Base-by-base conservation (phyloP, 1,140 invertebrate species). In the Penaeus japonicus region DNA sequence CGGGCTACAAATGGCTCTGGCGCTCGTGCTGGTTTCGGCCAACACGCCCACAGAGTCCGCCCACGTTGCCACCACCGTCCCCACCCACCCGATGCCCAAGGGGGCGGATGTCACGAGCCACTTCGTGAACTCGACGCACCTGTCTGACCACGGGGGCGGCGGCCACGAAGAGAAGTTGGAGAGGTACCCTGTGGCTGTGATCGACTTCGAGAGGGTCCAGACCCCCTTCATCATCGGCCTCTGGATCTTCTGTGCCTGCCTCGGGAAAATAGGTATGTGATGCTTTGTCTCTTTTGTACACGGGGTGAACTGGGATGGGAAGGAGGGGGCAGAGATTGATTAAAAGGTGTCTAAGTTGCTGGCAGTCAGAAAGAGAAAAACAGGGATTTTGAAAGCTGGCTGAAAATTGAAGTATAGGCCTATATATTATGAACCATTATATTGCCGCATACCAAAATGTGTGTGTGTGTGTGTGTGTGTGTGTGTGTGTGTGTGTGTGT, bases 181-280 rank as follows among this genome's bases (percentile, higher is more conserved):
- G 79, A 91, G 95, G 78, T 96, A 96, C 91, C 95, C 96, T 39
- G 94, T 98, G 65, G 95, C 96, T 24, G 95, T 94, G 22, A 95
- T 98, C 89, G 97, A 98, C 90, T 98, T 98, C 92, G 95, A 95
- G 87, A 93, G 96, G 39, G 97, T 98, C 0, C 96, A 98, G 92
- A 96, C 96, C 4, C 97, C 97, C 0, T 98, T 98, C 92, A 95
- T 98, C 90, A 98, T 99, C 89, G 96, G 96, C 17, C 93, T 98
- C 85, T 99, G 98, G 98, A 98, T 99, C 91, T 96, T 99, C 91
- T 97, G 97, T 91, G 97, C 97, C 30, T 97, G 97, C 92, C 93
- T 98, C 91, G 97, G 97, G 4, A 99, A 98, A 95, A 98, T 98
- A 92, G 97, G 98, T 98, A 92, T 96, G 89, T 77, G 7, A 39